Percentiles rank a stretch among this genome's conserved stretches.
phyloP scores from a whole-genome alignment of 2,888 invertebrate species.

The Pterostichus madidus region DNA sequence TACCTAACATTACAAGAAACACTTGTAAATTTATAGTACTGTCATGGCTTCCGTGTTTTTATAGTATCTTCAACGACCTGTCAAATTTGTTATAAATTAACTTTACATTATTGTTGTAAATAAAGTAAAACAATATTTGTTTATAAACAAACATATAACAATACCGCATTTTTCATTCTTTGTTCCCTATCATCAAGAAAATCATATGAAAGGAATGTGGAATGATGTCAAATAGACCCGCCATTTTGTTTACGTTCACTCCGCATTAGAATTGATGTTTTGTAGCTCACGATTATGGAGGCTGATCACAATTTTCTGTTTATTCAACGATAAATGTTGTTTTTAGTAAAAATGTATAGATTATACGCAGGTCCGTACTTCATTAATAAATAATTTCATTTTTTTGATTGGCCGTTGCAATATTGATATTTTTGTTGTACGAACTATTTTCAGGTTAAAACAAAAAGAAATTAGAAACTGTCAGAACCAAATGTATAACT shows the following conservation, averaged over 20 bases:
- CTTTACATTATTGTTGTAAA: background rate
- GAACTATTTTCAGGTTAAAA: no score
- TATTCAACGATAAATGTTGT: background rate
- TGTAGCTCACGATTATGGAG: background rate
- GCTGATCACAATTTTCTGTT: background rate
- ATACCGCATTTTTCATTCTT: no score
- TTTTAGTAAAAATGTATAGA: constrained; percentile 6
- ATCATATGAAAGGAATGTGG: no score
- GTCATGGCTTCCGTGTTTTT: background rate
- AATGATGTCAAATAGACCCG: constrained; percentile 33
- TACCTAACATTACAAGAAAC: no score
- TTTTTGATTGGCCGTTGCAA: background rate
- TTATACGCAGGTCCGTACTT: constrained; percentile 6
- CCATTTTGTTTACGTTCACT: constrained; percentile 46
- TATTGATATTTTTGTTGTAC: background rate
- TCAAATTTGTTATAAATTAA: background rate
- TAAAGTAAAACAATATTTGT: background rate
- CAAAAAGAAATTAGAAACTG: no score
- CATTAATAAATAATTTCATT: background rate
- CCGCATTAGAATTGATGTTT: background rate
- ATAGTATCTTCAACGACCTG: background rate
- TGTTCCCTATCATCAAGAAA: background rate
- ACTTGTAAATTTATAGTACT: no score
- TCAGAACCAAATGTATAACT: no score
- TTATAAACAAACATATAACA: background rate